These are phyloP conservation scores for Pocillopora verrucosa DNA, from an alignment of 64 coral and sea anemone genomes.

Conservation along the genomic window DNA sequence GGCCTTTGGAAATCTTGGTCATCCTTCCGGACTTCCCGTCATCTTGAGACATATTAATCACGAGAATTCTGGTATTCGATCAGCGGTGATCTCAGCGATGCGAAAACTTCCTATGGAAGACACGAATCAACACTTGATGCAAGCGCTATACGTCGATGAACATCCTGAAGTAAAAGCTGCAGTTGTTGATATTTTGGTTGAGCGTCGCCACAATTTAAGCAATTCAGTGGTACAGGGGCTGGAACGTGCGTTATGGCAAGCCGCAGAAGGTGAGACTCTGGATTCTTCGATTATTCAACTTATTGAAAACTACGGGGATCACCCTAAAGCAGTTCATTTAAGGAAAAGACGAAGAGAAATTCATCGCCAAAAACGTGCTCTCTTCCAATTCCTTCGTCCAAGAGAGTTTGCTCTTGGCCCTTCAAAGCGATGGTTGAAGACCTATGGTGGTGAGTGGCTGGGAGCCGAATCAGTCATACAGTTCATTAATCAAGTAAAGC, in stretches of 20 bases:
- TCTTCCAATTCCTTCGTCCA: conserved; percentile 73
- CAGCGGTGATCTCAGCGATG: conserved; percentile 78
- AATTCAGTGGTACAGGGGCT: conserved; percentile 47
- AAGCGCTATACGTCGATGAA: conserved; percentile 67
- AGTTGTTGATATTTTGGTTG: conserved; percentile 79
- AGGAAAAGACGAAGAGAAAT: conserved; percentile 45
- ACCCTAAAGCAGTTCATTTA: conserved; percentile 59
- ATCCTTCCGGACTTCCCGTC: conserved; percentile 63
- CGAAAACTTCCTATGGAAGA: conserved; percentile 62
- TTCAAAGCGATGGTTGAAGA: conserved; percentile 63
- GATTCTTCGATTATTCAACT: conserved; percentile 62
- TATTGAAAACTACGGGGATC: conserved; percentile 77
- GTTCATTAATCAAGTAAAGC: conserved; percentile 73
- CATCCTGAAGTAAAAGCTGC: conserved; percentile 79
- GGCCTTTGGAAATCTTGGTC: conserved; percentile 92
- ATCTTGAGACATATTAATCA: conserved; percentile 75
- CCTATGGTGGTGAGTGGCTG: conserved; percentile 66
- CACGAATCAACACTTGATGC: conserved; percentile 65
- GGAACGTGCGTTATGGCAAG: conserved; percentile 80
- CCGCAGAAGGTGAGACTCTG: conserved; percentile 55
- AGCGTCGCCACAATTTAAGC: conserved; percentile 65
- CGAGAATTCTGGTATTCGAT: conserved; percentile 82
- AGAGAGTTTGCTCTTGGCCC: conserved; percentile 79
- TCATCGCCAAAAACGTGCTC: conserved; percentile 70
- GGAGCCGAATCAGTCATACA: conserved; percentile 69